Base-by-base conservation (phyloP, 2,113 vertebrate species). In the Otocyon megalotis region DNA sequence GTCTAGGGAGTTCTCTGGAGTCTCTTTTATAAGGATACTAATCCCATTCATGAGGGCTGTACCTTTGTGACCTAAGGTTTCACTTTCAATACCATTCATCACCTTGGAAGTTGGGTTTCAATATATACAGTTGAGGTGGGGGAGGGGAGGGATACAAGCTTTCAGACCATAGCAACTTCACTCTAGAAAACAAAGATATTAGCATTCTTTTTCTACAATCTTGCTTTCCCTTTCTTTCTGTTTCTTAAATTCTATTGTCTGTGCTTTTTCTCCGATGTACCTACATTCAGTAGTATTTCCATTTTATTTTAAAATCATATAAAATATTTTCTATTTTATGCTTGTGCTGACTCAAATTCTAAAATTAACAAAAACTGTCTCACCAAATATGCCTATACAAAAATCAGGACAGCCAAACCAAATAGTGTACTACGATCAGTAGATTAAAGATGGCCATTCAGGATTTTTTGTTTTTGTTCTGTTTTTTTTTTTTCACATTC, bases 161-260 rank as follows among this genome's bases (percentile, higher is more conserved):
- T 79, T 20, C n/a, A 79, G 88, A 79, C 15, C 5, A 35, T 14
- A 37, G 17, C 26, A 8, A 24, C 20, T 58, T 94, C 58, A 84
- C 9, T 65, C 28, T 54, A 60, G 35, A 92, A 90, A 85, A 43
- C 9, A 65, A 82, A 35, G 3, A 50, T 32, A 43, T 19, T 60
- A 26, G 9, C 53, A 50, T 84, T 88, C 2, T 56, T 91, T 91
- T 24, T 2, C n/a, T 63, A 26, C 15, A 76, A 7, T 50, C 60
- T 48, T 37, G 9, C 15, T 82, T 48, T 77, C 17, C n/a, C 56
- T 92, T 92, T 56, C 10, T 54, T 69, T 54, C 19, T n/a, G 37
- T 79, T 65, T 84, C 28, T 92, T 96, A 80, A 94, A 43, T 92
- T 84, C 15, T 58, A 13, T 65, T 7, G 69, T 82, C n/a, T 88